These are phyloP conservation scores for Scomber scombrus DNA, from an alignment of 2,113 vertebrate genomes.

Conservation along the genomic window DNA sequence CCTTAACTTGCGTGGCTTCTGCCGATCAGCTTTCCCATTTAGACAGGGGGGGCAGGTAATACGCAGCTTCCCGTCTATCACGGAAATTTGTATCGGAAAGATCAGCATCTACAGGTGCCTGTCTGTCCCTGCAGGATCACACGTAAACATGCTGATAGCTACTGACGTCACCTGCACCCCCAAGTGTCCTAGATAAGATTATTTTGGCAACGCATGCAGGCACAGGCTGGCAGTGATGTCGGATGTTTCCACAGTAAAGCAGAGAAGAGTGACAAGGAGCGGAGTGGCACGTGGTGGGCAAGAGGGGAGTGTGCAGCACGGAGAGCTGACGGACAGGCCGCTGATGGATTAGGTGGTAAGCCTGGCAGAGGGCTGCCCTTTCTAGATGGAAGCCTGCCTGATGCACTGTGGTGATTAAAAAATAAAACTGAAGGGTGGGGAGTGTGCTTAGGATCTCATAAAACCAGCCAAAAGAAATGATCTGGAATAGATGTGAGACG, in stretches of 20 bases:
- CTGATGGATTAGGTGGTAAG: slow-evolving; percentile 80
- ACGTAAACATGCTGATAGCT: slow-evolving; percentile 48
- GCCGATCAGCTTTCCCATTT: slow-evolving; percentile 29
- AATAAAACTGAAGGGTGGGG: slow-evolving; percentile 59
- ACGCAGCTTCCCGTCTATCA: background rate
- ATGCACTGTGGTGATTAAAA: slow-evolving; percentile 83
- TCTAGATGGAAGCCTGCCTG: slow-evolving; percentile 73
- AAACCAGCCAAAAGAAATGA: slow-evolving; percentile 47
- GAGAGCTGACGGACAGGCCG: slow-evolving; percentile 69
- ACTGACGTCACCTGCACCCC: slow-evolving; percentile 47
- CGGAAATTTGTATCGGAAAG: slow-evolving; percentile 18
- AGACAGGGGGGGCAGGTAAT: slow-evolving; percentile 18
- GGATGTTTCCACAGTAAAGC: slow-evolving; percentile 63
- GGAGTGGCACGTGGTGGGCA: slow-evolving; percentile 62
- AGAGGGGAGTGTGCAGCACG: slow-evolving; percentile 63
- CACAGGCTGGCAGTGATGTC: slow-evolving; percentile 55
- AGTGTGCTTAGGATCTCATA: slow-evolving; percentile 33
- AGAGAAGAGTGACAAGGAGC: slow-evolving; percentile 55
- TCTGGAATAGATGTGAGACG: slow-evolving; percentile 24
- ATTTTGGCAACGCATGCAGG: slow-evolving; percentile 66
- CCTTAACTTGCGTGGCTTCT: slow-evolving; percentile 31
- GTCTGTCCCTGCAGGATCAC: slow-evolving; percentile 29
- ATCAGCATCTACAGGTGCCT: slow-evolving; percentile 26
- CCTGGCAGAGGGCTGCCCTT: slow-evolving; percentile 79
- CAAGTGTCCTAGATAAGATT: slow-evolving; percentile 59